A percentile compares a stretch with the other conserved stretches of the same genome.
Evolutionary conservation across 2,888 invertebrate species (phyloP).

Genomic region (Masnerella sp.): DNA sequence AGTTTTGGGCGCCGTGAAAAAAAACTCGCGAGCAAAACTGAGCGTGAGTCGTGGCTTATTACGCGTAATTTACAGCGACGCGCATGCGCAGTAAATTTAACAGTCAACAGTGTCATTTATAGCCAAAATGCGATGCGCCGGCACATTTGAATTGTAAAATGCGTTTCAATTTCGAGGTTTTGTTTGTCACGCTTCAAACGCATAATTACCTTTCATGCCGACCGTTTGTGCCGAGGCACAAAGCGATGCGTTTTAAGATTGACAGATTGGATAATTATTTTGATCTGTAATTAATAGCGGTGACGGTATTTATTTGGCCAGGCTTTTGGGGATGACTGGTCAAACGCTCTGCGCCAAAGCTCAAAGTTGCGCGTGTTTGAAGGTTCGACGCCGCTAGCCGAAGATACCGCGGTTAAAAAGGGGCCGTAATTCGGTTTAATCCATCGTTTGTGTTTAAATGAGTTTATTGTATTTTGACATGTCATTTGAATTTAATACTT

Average conservation of each 20-base stretch:
- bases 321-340: slow-evolving; percentile 12
- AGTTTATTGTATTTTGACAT: too few relatives aligned
- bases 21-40: too few relatives aligned
- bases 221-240: slow-evolving; percentile 22
- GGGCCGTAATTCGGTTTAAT: too few relatives aligned
- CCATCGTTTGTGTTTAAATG: too few relatives aligned
- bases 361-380: too few relatives aligned
- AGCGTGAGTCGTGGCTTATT: slow-evolving; percentile 58
- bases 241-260: slow-evolving; percentile 47
- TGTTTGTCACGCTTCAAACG: slow-evolving; percentile 52
- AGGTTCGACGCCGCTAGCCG: too few relatives aligned
- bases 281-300: slow-evolving; percentile 48
- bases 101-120: slow-evolving; percentile 50
- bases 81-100: slow-evolving; percentile 42
- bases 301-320: slow-evolving; percentile 29
- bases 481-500: too few relatives aligned
- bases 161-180: slow-evolving; percentile 54
- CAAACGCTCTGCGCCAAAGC: neutral
- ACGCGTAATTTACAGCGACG: slow-evolving; percentile 53
- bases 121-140: slow-evolving; percentile 43
- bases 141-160: slow-evolving; percentile 54
- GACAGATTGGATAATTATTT: slow-evolving; percentile 55
- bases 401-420: too few relatives aligned
- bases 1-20: neutral
- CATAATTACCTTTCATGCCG: slow-evolving; percentile 37